A percentile compares a stretch with the other conserved stretches of the same genome.
Conservation (phyloP, 1,140 invertebrate genomes). For the Hylaeus anthracinus region DNA sequence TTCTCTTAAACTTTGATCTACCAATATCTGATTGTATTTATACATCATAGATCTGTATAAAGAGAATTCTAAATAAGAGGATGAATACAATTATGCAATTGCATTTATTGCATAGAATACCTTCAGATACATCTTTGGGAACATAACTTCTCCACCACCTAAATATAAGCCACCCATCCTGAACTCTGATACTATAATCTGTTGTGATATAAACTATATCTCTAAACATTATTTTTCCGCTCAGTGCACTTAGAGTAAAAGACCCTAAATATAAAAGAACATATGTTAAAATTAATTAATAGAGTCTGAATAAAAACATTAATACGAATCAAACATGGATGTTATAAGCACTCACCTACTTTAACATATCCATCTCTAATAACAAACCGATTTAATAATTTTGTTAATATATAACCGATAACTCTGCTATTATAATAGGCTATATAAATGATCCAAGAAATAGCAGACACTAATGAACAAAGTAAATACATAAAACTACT, state of each 20-base stretch:
- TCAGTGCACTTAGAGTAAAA: slow-evolving; percentile 95
- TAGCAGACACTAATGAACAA: slow-evolving; percentile 89
- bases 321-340: slow-evolving; percentile 9
- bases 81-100: neutral
- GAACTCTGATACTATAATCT: slow-evolving; percentile 95
- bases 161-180: slow-evolving; percentile 99
- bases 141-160: slow-evolving; percentile 98
- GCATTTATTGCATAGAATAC: slow-evolving; percentile 77
- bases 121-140: slow-evolving; percentile 96
- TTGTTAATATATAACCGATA: slow-evolving; percentile 93
- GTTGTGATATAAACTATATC: slow-evolving; percentile 97
- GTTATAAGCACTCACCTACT: slow-evolving; percentile 87
- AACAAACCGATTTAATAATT: slow-evolving; percentile 93
- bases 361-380: slow-evolving; percentile 93
- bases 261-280: slow-evolving; percentile 86
- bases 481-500: slow-evolving; percentile 91
- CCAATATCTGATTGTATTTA: neutral
- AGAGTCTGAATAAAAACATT: slow-evolving; percentile 7
- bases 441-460: slow-evolving; percentile 96
- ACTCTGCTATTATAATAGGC: slow-evolving; percentile 97
- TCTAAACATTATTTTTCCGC: slow-evolving; percentile 99
- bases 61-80: neutral
- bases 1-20: no score
- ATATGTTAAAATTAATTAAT: slow-evolving; percentile 28
- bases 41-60: slow-evolving; percentile 1